These are phyloP conservation scores for Euspilapteryx auroguttella DNA, from an alignment of 2,888 invertebrate genomes.

Conservation along the genomic window DNA sequence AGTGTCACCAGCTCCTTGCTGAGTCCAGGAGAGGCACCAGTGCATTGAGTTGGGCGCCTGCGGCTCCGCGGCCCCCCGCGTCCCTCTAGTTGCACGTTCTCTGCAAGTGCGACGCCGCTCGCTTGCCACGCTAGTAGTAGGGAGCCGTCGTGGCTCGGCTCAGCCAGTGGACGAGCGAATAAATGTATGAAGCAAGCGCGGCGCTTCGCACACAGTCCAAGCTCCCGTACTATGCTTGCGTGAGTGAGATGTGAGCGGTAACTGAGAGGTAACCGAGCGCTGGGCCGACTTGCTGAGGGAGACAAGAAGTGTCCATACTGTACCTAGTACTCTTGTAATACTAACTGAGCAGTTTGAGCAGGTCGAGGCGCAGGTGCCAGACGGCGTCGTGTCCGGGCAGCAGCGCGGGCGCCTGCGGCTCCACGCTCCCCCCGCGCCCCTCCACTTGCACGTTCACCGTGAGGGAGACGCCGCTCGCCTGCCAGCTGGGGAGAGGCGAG, in stretches of 20 bases:
- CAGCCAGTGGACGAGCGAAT: conserved; percentile 59
- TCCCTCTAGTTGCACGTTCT: conserved; percentile 31
- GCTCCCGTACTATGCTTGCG: no score
- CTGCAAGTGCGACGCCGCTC: not conserved
- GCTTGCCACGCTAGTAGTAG: conserved; percentile 55
- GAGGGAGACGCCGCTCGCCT: conserved; percentile 67
- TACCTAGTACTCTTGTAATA: no score
- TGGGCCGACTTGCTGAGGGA: no score
- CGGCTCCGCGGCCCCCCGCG: conserved; percentile 65
- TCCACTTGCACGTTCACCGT: conserved; percentile 62
- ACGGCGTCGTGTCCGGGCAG: conserved; percentile 71
- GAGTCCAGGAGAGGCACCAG: no score
- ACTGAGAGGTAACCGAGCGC: no score
- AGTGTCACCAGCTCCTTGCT: no score
- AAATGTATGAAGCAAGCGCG: not conserved
- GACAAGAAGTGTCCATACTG: no score
- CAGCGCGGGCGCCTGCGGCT: conserved; percentile 61
- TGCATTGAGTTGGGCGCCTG: conserved; percentile 64
- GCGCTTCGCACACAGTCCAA: not conserved
- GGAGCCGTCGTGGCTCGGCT: conserved; percentile 91
- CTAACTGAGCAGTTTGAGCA: conserved; percentile 62
- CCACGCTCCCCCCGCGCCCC: conserved; percentile 68
- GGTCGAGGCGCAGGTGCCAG: conserved; percentile 82
- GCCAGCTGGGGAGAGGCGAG: conserved; percentile 70
- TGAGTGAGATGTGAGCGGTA: no score